These are phyloP conservation scores for Myzus persicae DNA, from an alignment of 1,140 invertebrate species.

Conservation along the genomic window DNA sequence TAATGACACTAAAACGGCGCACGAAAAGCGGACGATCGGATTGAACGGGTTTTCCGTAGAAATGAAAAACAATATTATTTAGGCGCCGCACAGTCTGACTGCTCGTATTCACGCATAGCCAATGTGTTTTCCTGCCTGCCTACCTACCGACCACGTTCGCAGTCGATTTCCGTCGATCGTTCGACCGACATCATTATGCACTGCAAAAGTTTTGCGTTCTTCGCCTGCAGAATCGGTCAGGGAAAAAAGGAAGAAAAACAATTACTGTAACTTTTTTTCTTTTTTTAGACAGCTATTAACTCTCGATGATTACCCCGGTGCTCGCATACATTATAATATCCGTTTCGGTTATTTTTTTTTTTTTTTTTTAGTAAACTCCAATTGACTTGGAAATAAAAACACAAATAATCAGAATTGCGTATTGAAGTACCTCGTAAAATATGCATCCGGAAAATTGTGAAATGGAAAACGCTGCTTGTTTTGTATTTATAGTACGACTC, in stretches of 20 bases:
- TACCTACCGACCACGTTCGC: too few relatives aligned
- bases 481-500: neutral
- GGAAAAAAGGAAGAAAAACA: neutral
- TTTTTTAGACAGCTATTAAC: neutral
- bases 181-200: neutral
- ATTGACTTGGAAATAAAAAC: neutral
- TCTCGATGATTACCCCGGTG: neutral
- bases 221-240: neutral
- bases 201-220: too few relatives aligned
- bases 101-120: neutral
- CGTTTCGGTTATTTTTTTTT: too few relatives aligned
- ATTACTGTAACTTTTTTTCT: neutral
- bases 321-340: neutral
- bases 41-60: neutral
- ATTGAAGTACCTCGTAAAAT: neutral
- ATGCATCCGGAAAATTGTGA: neutral
- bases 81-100: neutral
- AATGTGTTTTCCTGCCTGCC: too few relatives aligned
- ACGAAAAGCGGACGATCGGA: neutral
- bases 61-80: neutral
- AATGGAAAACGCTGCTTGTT: neutral
- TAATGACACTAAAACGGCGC: neutral
- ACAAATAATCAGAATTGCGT: neutral
- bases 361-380: neutral
- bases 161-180: neutral